Evolutionary conservation across 2,113 vertebrate genomes (phyloP).

Genomic region (Phoxinus phoxinus): DNA sequence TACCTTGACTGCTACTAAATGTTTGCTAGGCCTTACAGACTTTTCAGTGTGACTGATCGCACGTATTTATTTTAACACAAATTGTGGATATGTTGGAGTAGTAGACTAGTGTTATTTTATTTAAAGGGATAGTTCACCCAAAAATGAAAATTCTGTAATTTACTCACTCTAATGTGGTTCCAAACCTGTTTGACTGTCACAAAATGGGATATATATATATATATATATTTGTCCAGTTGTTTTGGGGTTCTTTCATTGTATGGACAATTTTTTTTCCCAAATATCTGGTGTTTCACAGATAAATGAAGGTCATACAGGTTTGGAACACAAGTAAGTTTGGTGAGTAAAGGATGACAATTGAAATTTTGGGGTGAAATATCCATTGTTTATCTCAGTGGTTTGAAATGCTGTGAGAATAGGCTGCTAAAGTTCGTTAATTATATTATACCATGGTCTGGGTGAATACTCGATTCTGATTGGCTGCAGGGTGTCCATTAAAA

Average conservation of each 20-base stretch:
- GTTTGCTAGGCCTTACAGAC: slow-evolving; percentile 72
- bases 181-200: background rate
- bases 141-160: background rate
- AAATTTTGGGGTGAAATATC: background rate
- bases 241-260: background rate
- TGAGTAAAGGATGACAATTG: background rate
- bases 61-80: slow-evolving; percentile 4
- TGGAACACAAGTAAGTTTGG: background rate
- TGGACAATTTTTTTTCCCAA: background rate
- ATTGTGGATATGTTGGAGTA: background rate
- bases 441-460: too few relatives aligned
- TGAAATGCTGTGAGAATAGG: slow-evolving; percentile 5
- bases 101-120: background rate
- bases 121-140: background rate
- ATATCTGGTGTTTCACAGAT: background rate
- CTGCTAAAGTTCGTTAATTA: background rate
- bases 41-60: slow-evolving; percentile 67
- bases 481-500: too few relatives aligned
- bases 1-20: slow-evolving; percentile 56
- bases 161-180: background rate
- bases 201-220: background rate
- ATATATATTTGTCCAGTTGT: background rate
- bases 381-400: background rate
- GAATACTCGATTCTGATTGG: too few relatives aligned
- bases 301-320: background rate